Evolutionary conservation across 1,140 invertebrate genomes (phyloP).

Genomic region (Sycobia sp.): DNA sequence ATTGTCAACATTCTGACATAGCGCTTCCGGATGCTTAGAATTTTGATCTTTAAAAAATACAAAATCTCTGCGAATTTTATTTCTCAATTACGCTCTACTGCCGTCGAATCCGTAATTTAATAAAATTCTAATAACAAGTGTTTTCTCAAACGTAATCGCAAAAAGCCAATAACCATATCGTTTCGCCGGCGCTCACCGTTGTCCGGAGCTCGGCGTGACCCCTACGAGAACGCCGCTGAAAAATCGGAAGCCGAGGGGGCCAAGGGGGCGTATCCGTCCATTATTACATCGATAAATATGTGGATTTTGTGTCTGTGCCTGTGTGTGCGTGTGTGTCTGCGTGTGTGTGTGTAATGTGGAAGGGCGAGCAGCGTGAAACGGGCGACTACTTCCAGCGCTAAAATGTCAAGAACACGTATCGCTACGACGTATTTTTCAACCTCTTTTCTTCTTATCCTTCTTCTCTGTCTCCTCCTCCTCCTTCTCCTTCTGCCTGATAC

Average conservation of each 20-base stretch:
- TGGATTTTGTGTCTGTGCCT: too few species aligned
- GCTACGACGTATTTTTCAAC: slow-evolving; percentile 37
- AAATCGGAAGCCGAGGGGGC: background rate
- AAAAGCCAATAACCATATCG: background rate
- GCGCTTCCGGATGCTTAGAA: too few species aligned
- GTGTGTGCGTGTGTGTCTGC: background rate
- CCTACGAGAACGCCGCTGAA: background rate
- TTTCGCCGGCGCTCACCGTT: slow-evolving; percentile 4
- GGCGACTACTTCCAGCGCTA: slow-evolving; percentile 37
- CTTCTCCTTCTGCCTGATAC: background rate
- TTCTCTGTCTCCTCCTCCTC: too few species aligned
- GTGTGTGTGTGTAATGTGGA: background rate
- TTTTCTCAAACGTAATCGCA: too few species aligned
- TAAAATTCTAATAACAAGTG: too few species aligned
- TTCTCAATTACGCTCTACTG: too few species aligned
- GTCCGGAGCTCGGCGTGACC: too few species aligned
- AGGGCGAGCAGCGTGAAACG: background rate
- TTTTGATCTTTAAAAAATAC: too few species aligned
- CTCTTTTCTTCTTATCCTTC: slow-evolving; percentile 24
- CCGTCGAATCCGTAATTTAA: too few species aligned
- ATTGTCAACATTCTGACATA: too few species aligned
- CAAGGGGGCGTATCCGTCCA: background rate
- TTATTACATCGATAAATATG: too few species aligned
- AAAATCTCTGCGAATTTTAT: too few species aligned
- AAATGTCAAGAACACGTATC: slow-evolving; percentile 58